A percentile compares a stretch with the other conserved stretches of the same genome.
These are phyloP conservation scores for Pangasius larnaudii DNA, from an alignment of 2,797 vertebrate species.

Conservation along the genomic window DNA sequence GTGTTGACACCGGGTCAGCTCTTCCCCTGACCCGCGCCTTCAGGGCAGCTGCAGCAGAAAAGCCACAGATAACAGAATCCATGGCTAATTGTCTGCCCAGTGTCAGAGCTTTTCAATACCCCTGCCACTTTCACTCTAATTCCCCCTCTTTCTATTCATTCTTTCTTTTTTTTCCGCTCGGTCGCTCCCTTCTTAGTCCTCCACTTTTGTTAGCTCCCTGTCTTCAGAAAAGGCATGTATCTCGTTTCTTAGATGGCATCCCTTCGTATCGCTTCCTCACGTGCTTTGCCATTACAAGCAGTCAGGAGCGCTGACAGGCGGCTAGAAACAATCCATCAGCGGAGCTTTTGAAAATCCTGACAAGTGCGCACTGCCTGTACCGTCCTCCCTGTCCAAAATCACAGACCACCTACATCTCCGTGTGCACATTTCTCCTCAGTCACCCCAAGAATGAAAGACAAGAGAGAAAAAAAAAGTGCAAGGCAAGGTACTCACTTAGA, in stretches of 20 bases:
- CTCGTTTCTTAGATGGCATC: conserved; percentile 10
- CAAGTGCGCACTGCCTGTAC: conserved; percentile 13
- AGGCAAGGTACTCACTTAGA: conserved; percentile 64
- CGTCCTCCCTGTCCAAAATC: background rate
- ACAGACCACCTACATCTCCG: background rate
- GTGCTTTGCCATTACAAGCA: conserved; percentile 4
- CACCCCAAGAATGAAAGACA: conserved; percentile 35
- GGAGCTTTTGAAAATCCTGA: conserved; percentile 36
- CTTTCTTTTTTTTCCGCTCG: conserved; percentile 38
- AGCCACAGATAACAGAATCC: conserved; percentile 77
- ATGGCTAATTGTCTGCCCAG: conserved; percentile 81
- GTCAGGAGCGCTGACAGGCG: conserved; percentile 46
- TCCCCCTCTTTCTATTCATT: conserved; percentile 60
- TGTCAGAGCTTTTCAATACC: conserved; percentile 79
- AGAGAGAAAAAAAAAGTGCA: conserved; percentile 26
- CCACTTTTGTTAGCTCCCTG: conserved; percentile 58
- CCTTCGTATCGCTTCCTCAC: background rate
- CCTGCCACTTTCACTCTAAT: conserved; percentile 63
- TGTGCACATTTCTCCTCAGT: background rate
- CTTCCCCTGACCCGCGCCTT: conserved; percentile 78
- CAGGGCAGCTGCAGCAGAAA: conserved; percentile 76
- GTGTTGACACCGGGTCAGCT: conserved; percentile 82
- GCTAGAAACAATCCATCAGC: conserved; percentile 45
- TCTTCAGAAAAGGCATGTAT: conserved; percentile 38
- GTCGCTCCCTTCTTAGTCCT: conserved; percentile 11